Base-by-base conservation (phyloP, 2,113 vertebrate genomes). In the Grammomys surdaster region DNA sequence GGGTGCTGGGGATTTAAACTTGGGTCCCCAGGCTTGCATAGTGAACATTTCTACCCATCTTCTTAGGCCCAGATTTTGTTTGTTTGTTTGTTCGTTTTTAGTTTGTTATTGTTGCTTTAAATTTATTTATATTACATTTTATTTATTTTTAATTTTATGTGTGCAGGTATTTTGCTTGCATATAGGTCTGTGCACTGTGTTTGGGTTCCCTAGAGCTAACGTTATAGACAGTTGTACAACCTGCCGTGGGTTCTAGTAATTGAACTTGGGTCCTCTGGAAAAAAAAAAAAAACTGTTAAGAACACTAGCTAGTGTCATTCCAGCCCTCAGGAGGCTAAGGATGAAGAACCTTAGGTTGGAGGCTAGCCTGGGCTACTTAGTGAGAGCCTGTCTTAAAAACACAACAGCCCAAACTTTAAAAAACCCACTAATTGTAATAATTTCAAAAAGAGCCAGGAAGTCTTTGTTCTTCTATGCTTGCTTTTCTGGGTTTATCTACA, bases 401-500 rank as follows among this genome's bases (percentile, higher is more conserved):
- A 88, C 36, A 88, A 28, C 67, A 56, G 14, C 46, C 3, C 40
- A 46, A 48, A 67, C 36, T 69, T 10, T 65, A 65, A 69, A 69
- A 28, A 24, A 65, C 26, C 0, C 63, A 26, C 26, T 10, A 67
- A 69, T 69, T 33, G 28, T 9, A 51, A 67, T 22, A 86, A 58
- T 58, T 95, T 90, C 40, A 85, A 31, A 85, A 90, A 90, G 40
- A 56, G 69, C 33, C 65, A 31, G 58, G 36, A 93, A 89, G 67
- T 7, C 60, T 26, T 87, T 85, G 60, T 95, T 72, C 22, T 96
- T 85, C 72, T 40, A 91, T 92, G 7, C 16, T 51, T 77, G 26
- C 67, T 90, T 91, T 84, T 36, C 36, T 94, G 33, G 26, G 4
- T 94, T 91, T 88, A 76, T 76, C 89, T 95, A 73, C 17, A 36